Evolutionary conservation across 2,797 vertebrate genomes (phyloP).

Genomic region (Chelidonichthys spinosus): DNA sequence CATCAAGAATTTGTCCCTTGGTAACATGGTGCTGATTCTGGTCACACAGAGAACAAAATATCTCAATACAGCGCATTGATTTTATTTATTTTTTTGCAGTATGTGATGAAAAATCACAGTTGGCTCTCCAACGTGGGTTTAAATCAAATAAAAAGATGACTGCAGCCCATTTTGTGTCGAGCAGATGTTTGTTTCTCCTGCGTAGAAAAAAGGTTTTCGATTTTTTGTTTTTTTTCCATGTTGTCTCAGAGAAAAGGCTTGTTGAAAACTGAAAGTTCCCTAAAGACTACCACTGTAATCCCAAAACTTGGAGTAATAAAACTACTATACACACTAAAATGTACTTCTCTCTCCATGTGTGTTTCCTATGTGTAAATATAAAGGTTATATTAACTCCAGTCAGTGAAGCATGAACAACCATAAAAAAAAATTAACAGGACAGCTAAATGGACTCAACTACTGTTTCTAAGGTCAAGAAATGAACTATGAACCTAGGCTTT

Average conservation of each 20-base stretch:
- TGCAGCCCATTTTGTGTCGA: constrained; percentile 35
- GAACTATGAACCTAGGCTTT: background rate
- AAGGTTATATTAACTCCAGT: background rate
- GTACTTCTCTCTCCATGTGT: constrained; percentile 20
- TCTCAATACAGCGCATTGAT: constrained; percentile 25
- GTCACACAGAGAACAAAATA: constrained; percentile 40
- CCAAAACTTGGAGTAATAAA: constrained; percentile 86
- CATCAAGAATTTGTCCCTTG: constrained; percentile 35
- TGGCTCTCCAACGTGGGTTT: constrained; percentile 38
- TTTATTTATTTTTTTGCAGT: constrained; percentile 4
- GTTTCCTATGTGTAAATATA: background rate
- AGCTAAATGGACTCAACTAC: background rate
- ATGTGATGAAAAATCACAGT: constrained; percentile 3
- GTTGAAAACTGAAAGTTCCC: constrained; percentile 70
- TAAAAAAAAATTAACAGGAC: background rate
- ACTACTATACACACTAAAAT: constrained; percentile 83
- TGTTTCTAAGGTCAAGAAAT: background rate
- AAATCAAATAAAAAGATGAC: constrained; percentile 31
- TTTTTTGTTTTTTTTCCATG: constrained; percentile 63
- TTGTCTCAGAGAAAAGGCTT: constrained; percentile 68
- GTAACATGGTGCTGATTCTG: constrained; percentile 71
- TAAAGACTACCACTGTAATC: constrained; percentile 86
- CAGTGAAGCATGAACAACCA: background rate
- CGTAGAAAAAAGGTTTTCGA: constrained; percentile 58
- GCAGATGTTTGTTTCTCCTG: constrained; percentile 50